Conservation (phyloP, 2,797 vertebrate species). For the Acanthurus leucopareius region DNA sequence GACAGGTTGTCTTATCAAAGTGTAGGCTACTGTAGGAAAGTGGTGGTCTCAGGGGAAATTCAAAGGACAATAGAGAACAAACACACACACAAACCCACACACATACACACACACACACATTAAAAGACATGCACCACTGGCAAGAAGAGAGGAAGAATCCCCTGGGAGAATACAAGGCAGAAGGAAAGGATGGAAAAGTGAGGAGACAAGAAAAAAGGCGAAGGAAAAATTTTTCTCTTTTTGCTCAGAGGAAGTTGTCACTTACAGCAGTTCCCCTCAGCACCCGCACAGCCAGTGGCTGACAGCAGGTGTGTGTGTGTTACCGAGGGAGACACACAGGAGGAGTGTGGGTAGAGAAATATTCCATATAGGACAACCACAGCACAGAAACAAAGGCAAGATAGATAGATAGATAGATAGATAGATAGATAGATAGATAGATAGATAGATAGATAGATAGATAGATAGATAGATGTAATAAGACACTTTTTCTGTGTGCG, state of each 20-base stretch:
- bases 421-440: neutral
- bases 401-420: neutral
- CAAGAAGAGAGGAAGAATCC: slow-evolving; percentile 62
- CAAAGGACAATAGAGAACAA: slow-evolving; percentile 77
- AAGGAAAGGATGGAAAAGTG: slow-evolving; percentile 48
- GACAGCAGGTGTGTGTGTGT: slow-evolving; percentile 53
- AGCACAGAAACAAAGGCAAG: neutral
- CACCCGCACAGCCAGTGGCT: slow-evolving; percentile 57
- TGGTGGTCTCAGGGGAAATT: slow-evolving; percentile 72
- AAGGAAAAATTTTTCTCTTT: slow-evolving; percentile 63
- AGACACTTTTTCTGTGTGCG: neutral
- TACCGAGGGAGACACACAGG: slow-evolving; percentile 14
- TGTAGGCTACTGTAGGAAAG: slow-evolving; percentile 61
- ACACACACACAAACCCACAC: slow-evolving; percentile 44
- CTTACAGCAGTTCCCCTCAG: slow-evolving; percentile 68
- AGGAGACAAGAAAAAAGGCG: slow-evolving; percentile 47
- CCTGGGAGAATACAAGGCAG: slow-evolving; percentile 63
- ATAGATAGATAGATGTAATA: slow-evolving; percentile 7
- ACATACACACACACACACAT: slow-evolving; percentile 54
- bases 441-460: neutral
- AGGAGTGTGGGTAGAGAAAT: slow-evolving; percentile 4
- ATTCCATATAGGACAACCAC: slow-evolving; percentile 12
- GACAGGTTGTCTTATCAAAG: slow-evolving; percentile 77
- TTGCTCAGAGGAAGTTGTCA: slow-evolving; percentile 76
- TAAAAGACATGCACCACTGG: slow-evolving; percentile 58